Evolutionary conservation across 2,797 vertebrate genomes (phyloP).

Genomic region (Tinamus major): DNA sequence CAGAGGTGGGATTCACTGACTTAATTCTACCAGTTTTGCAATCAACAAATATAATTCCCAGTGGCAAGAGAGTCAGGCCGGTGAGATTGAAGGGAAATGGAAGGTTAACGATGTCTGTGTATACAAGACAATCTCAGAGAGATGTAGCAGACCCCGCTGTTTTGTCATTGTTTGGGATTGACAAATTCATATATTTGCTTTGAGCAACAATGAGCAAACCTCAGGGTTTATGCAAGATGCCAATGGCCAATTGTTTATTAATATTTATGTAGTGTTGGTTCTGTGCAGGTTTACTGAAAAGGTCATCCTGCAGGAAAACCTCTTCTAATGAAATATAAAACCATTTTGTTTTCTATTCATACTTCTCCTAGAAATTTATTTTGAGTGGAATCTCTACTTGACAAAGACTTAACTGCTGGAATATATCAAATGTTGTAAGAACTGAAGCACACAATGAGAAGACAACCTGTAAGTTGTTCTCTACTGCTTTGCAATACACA

Average conservation of each 20-base stretch:
- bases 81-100: background rate
- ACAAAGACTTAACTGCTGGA: background rate
- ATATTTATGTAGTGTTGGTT: background rate
- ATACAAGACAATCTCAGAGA: background rate
- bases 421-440: background rate
- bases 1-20: background rate
- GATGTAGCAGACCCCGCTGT: background rate
- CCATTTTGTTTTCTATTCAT: background rate
- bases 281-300: background rate
- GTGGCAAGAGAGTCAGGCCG: background rate
- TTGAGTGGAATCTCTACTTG: background rate
- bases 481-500: background rate
- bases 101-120: background rate
- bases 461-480: background rate
- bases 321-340: background rate
- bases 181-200: background rate
- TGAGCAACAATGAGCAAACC: background rate
- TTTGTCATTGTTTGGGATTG: background rate
- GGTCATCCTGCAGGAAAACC: background rate
- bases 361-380: background rate
- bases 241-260: background rate
- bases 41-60: slow-evolving; percentile 9
- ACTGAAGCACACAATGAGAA: background rate
- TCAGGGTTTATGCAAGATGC: background rate
- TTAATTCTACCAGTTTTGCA: background rate